A percentile compares a stretch with the other conserved stretches of the same genome.
Evolutionary conservation across 2,888 invertebrate species (phyloP).

Genomic region (Clostera curtula): DNA sequence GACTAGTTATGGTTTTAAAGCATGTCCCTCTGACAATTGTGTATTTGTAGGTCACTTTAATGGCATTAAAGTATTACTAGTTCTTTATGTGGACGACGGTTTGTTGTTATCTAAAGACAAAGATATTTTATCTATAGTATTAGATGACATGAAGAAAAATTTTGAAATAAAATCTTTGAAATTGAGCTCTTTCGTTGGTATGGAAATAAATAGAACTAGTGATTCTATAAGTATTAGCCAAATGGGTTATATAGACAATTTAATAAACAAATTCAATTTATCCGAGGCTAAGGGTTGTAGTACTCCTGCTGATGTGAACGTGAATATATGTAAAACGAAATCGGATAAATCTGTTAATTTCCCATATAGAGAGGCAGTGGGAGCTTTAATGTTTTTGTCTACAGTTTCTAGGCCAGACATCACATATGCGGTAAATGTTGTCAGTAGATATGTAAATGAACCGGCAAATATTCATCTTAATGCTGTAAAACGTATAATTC

Average conservation of each 20-base stretch:
- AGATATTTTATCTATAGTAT: conserved; percentile 5
- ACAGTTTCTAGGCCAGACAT: conserved; percentile 17
- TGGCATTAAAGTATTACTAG: conserved; percentile 15
- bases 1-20: conserved; percentile 16
- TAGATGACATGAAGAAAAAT: conserved; percentile 10
- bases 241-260: conserved; percentile 11
- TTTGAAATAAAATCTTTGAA: conserved; percentile 21
- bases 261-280: conserved; percentile 22
- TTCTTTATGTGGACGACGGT: conserved; percentile 27
- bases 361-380: conserved; percentile 16
- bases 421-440: conserved; percentile 11
- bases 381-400: conserved; percentile 16
- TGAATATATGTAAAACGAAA: conserved; percentile 2
- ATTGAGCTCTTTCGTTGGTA: conserved; percentile 18
- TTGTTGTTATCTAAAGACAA: conserved; percentile 14
- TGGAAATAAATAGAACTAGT: conserved; percentile 14
- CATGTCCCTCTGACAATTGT: conserved; percentile 18
- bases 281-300: conserved; percentile 9
- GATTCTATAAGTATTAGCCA: conserved; percentile 16
- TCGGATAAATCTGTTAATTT: conserved; percentile 1
- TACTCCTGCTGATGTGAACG: conserved; percentile 10
- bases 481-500: conserved; percentile 17
- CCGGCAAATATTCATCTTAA: conserved; percentile 13
- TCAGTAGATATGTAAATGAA: conserved; percentile 19
- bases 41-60: conserved; percentile 18